phyloP scores from a whole-genome alignment of 1,140 invertebrate species.

The Caenorhabditis latens region DNA sequence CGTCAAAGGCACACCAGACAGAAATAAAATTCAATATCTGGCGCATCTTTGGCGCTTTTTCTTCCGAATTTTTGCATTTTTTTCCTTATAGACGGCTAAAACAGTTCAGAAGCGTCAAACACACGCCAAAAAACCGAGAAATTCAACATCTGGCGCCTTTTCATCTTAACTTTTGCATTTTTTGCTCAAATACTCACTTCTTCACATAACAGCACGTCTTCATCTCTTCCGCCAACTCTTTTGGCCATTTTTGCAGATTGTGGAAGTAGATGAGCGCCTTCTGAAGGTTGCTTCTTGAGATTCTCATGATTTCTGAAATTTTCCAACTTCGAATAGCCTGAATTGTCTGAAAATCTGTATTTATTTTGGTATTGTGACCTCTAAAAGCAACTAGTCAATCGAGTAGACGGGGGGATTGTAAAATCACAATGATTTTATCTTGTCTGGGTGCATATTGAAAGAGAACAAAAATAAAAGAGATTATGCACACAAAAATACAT shows the following conservation, averaged over 20 bases:
- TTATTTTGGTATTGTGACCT: too few relatives aligned
- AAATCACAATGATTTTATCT: constrained; percentile 40
- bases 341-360: not conserved
- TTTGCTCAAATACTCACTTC: constrained; percentile 19
- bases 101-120: too few relatives aligned
- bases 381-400: too few relatives aligned
- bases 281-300: not conserved
- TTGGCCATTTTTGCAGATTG: constrained; percentile 67
- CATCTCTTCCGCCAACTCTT: constrained; percentile 9
- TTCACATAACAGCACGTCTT: constrained; percentile 42
- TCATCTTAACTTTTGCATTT: too few relatives aligned
- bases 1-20: too few relatives aligned
- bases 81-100: too few relatives aligned
- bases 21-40: too few relatives aligned
- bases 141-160: too few relatives aligned
- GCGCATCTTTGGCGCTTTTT: too few relatives aligned
- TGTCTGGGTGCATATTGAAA: not conserved
- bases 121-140: too few relatives aligned
- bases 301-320: constrained; percentile 3
- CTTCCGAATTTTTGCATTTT: too few relatives aligned
- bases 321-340: not conserved
- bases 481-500: not conserved
- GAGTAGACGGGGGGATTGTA: too few relatives aligned
- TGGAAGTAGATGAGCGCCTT: constrained; percentile 59
- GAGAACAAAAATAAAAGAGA: not conserved